These are phyloP conservation scores for Chrysolophus pictus DNA, from an alignment of 2,797 vertebrate genomes.

Conservation along the genomic window DNA sequence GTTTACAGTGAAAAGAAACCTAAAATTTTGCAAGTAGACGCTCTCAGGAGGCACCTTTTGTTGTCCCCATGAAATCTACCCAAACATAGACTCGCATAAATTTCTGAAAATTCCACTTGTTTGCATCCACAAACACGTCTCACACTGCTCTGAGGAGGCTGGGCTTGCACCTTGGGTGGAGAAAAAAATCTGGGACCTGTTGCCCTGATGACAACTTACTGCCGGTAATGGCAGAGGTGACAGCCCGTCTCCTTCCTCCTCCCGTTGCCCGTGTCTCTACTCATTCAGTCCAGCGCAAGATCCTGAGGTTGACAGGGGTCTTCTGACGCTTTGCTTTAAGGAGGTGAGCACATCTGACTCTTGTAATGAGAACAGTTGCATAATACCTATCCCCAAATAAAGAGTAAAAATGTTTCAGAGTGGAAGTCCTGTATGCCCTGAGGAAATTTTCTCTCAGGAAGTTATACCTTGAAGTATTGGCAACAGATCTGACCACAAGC, in stretches of 20 bases:
- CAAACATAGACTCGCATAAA: neutral
- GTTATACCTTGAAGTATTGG: no score
- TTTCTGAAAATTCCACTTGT: neutral
- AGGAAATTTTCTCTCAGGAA: no score
- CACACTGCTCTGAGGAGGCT: neutral
- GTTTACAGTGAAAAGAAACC: conserved; percentile 19
- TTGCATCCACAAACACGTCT: fast-evolving
- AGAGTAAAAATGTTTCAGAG: no score
- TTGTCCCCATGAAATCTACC: neutral
- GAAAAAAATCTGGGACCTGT: neutral
- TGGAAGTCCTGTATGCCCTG: no score
- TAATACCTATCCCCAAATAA: no score
- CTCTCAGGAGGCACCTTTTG: neutral
- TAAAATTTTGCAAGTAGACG: conserved; percentile 11
- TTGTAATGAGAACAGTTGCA: no score
- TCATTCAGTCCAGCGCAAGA: neutral
- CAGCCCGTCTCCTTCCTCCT: neutral
- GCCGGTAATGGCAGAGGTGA: neutral
- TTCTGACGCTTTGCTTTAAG: no score
- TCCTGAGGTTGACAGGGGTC: no score
- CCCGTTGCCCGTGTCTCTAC: neutral
- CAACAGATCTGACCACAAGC: no score
- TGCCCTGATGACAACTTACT: neutral
- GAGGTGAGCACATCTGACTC: no score
- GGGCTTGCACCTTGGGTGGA: fast-evolving